Evolutionary conservation across 2,797 vertebrate genomes (phyloP), one percentile per base, ranked within the genome.

Genomic region (Galaxias olidus): DNA sequence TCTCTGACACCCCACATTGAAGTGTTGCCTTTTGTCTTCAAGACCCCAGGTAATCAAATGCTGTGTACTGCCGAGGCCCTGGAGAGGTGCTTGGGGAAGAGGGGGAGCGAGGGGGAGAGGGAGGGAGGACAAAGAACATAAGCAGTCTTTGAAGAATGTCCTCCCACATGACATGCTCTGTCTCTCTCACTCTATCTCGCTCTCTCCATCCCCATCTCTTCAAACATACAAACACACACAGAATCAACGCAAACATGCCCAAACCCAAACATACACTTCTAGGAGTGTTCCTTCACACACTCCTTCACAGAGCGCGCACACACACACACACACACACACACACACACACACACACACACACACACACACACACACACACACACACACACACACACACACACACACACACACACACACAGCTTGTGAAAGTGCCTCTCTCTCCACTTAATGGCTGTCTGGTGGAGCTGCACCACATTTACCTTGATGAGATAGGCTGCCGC

Each of bases 1-100:
- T 30, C 30, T 2, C 30, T 30, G n/a, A n/a, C n/a, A n/a, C n/a
- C n/a, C n/a, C n/a, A 30, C 30, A 30, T 30, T 30, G 30, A 30
- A 30, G 30, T 30, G 30, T 30, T 30, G 30, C 30, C 70, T 63
- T 68, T 75, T 86, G 78, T 85, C 82, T 84, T 79, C 73, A 15
- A 15, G 10, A 12, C 55, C 43, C 42, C 14, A 43, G n/a, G 41
- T 57, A 9, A 43, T 57, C 43, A 8, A 7, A 57, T 57, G n/a
- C n/a, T 57, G 10, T 42, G 13, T 57, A 15, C n/a, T 54, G 12
- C 30, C 6, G 30, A 11, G 10, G 18, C 17, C 4, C 51, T 4
- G 51, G 8, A 19, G 51, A 19, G 10, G 13, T 55, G 19, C 41
- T 30, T 55, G 30, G 30, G 53, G 53, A 13, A 30, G 19, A 30